Conservation (phyloP, 2,797 vertebrate genomes). For the Pachyuromys duprasi region DNA sequence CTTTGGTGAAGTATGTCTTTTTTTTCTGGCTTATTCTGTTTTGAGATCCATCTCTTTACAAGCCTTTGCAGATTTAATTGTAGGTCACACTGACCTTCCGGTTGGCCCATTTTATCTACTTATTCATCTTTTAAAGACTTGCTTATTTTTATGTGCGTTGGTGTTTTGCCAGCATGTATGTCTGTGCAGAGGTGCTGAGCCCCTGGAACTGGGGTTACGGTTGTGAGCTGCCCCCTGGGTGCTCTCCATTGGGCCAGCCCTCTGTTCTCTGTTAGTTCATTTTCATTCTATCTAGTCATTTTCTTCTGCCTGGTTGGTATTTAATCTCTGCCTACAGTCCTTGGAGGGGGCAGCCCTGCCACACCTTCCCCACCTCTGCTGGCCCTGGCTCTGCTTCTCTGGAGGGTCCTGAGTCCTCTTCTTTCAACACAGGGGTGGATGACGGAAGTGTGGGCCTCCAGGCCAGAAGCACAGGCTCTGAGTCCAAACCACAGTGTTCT, state of each 20-base stretch:
- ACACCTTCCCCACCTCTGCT: neutral
- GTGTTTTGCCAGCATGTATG: neutral
- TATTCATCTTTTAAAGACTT: neutral
- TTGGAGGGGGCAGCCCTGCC: neutral
- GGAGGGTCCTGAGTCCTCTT: neutral
- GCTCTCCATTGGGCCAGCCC: neutral
- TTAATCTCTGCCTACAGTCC: neutral
- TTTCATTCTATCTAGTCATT: neutral
- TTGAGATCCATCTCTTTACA: neutral
- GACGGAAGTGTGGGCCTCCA: neutral
- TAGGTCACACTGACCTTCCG: neutral
- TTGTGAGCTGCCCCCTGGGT: neutral
- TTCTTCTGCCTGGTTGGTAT: neutral
- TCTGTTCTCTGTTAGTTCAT: neutral
- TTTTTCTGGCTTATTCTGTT: neutral
- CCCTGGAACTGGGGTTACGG: neutral
- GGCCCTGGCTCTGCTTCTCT: neutral
- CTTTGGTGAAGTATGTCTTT: neutral
- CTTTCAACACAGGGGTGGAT: too few relatives aligned
- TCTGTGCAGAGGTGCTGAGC: neutral
- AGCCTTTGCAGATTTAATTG: neutral
- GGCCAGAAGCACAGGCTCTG: neutral
- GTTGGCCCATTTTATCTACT: neutral
- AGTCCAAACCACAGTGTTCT: too few relatives aligned
- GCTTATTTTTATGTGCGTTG: too few relatives aligned